Base-by-base conservation (phyloP, 2,888 invertebrate genomes). In the Drosophila pegasa region DNA sequence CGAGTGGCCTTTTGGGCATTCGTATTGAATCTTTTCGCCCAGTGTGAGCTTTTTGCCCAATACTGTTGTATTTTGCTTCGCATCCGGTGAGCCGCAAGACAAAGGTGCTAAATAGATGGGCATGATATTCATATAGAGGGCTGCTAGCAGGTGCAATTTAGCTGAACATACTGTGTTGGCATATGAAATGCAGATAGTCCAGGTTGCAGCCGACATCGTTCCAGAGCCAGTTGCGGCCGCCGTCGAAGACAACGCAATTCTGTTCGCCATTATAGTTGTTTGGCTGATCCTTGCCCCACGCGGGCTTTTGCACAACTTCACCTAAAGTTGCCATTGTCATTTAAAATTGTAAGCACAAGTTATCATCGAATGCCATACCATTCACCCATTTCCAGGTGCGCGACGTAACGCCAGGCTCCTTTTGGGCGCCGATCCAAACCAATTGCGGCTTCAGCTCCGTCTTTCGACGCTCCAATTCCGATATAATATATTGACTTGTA, bases 251-350 rank as follows among this genome's bases (percentile, higher is more conserved):
- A n/a, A 96, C 97, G 92, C 98, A 98, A 91, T 98, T 98, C 91
- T 98, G 98, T 88, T 98, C 97, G 0, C 98, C 97, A 90, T 98
- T 98, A 93, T 98, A 98, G 91, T 98, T 98, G 92, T 98, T 98
- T 0, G 98, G 98, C 90, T 98, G 98, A 89, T 98, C 98, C 90
- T 97, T 97, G 54, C 97, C 98, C 98, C 98, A 98, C 0, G 96
- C 94, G 5, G 97, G 97, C 82, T 95, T 95, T 8, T 94, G 94
- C 9, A 97, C 96, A 56, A 95, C 93, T 83, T 96, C 96, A 48
- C 97, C 97, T 97, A 12, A 3, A 22, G 22, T 10, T 12, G 0
- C 16, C n/a, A 27, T 6, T 10, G 25, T 2, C 43, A 18, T 27
- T 25, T 6, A 14, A 1, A 16, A 5, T 20, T 12, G 7, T 10